Base-by-base conservation (phyloP, 2,113 vertebrate species). In the Apus apus region DNA sequence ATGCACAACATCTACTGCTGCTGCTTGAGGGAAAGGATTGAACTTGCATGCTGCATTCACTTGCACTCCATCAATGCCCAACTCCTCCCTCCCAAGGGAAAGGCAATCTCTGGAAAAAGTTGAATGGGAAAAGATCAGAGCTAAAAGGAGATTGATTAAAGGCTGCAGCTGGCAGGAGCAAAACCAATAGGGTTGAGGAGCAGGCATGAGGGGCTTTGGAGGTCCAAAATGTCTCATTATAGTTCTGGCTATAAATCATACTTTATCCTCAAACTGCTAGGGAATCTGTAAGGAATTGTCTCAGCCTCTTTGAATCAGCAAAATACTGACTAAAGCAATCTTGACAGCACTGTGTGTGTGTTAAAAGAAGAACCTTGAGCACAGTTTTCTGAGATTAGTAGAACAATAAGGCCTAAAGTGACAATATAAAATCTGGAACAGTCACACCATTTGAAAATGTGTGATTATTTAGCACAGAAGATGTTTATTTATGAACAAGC, bases 1-100 rank as follows among this genome's bases (percentile, higher is more conserved):
- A 22, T 38, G 22, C 43, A 67, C 29, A 71, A 70, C 7, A 66
- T 4, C 43, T 9, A 16, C 21, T 62, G 51, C 58, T 74, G 43
- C 26, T 87, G 34, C 29, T 87, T 30, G 23, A 46, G 36, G 15
- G 46, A 43, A 56, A 82, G 22, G 30, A 29, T 2, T 66, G 32
- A 62, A 66, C 0, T 0, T 5, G 4, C 21, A 29, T 20, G 11
- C 57, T 76, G 64, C 13, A 61, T 46, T 16, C 36, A 73, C 32
- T 26, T 79, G 71, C 30, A 51, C 8, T 43, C 56, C 51, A 74
- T 10, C 46, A 70, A 45, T 15, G 17, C 20, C 26, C 16, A 26
- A 5, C 19, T 68, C 20, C 32, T 78, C 48, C 26, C 8, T 72
- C 50, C 15, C 43, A 58, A 76, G 48, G 32, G 21, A 93, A 80